Evolutionary conservation across 2,113 vertebrate genomes (phyloP).

Genomic region (Phalacrocorax aristotelis): DNA sequence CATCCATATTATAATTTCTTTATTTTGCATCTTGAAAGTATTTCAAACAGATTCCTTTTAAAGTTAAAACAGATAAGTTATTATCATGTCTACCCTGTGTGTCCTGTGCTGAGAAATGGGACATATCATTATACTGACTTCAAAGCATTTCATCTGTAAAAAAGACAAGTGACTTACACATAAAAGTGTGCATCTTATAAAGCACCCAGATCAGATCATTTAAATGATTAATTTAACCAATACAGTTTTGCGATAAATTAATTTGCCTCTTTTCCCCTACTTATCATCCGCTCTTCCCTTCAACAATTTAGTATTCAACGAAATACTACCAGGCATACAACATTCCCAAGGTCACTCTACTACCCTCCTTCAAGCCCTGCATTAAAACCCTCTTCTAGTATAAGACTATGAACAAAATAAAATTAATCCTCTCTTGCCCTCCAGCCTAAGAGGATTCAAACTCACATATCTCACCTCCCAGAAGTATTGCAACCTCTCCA

Average conservation of each 20-base stretch:
- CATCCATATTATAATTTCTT: not conserved
- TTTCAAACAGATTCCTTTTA: not conserved
- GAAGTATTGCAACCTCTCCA: not conserved
- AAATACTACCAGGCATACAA: not conserved
- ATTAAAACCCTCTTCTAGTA: not conserved
- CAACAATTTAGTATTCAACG: not conserved
- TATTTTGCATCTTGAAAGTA: not conserved
- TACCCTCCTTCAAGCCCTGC: not conserved
- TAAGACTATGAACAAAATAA: conserved; percentile 5
- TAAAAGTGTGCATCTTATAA: not conserved
- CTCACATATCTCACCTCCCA: not conserved
- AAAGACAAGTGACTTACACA: not conserved
- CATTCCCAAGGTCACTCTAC: conserved; percentile 22
- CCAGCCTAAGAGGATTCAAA: conserved; percentile 38
- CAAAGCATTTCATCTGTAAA: not conserved
- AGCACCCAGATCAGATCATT: not conserved
- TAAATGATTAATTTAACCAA: conserved; percentile 34
- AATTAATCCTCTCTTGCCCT: conserved; percentile 32
- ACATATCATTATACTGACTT: not conserved
- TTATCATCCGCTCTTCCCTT: not conserved
- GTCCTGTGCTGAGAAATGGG: not conserved
- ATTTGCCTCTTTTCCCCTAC: not conserved
- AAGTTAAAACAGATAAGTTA: not conserved
- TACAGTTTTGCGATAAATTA: not conserved
- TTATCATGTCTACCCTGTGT: not conserved